These are phyloP conservation scores for Enteromius thamalakanensis DNA, from an alignment of 2,797 vertebrate species.

Conservation along the genomic window DNA sequence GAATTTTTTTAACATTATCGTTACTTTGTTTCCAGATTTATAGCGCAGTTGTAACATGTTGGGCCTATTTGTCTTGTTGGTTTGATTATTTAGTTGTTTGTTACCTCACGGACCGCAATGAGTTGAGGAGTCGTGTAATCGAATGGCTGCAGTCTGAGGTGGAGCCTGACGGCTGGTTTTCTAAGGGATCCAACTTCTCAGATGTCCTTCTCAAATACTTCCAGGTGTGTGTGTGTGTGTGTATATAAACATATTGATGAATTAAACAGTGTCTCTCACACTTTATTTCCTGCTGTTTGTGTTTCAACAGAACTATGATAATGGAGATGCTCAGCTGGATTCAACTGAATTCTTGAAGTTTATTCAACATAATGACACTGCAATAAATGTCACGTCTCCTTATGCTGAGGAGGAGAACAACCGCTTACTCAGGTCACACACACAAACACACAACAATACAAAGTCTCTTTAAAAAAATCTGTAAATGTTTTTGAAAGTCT, in stretches of 20 bases:
- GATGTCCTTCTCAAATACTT: constrained; percentile 80
- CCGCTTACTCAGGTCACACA: constrained; percentile 82
- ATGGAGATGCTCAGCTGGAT: constrained; percentile 87
- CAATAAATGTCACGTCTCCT: constrained; percentile 83
- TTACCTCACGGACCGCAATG: constrained; percentile 84
- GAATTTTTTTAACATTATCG: neutral
- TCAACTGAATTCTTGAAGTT: constrained; percentile 89
- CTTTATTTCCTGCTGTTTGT: neutral
- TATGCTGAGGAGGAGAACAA: constrained; percentile 84
- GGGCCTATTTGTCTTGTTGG: neutral
- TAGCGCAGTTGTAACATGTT: neutral
- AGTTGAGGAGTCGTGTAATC: constrained; percentile 82
- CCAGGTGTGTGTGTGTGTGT: constrained; percentile 48
- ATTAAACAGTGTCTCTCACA: neutral
- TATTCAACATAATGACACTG: constrained; percentile 88
- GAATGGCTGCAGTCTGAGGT: constrained; percentile 86
- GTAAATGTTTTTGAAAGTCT: neutral
- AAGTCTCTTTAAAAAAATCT: neutral
- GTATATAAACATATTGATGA: neutral
- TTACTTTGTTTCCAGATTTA: neutral
- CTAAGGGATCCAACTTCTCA: constrained; percentile 86
- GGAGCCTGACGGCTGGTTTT: constrained; percentile 86
- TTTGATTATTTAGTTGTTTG: constrained; percentile 79
- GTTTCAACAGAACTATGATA: constrained; percentile 80
- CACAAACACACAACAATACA: neutral